Percentiles rank a stretch among this genome's conserved stretches.
phyloP scores from a whole-genome alignment of 2,888 invertebrate species.

The Drosophila mayaguana region DNA sequence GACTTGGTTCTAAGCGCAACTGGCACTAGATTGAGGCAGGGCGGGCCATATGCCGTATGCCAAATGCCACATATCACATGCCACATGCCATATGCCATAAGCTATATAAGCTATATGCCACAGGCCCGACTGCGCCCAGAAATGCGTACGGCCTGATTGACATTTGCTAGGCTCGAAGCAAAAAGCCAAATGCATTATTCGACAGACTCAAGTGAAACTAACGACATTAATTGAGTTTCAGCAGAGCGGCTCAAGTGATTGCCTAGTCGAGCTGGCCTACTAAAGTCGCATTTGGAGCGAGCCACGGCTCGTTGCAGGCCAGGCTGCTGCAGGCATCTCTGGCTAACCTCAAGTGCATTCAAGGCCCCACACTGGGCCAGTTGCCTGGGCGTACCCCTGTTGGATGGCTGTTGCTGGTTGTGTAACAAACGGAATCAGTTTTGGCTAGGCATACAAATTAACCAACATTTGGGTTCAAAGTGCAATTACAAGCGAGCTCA shows the following conservation, averaged over 20 bases:
- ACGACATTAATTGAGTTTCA: conserved; percentile 73
- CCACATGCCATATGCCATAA: conserved; percentile 32
- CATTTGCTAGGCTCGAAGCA: conserved; percentile 57
- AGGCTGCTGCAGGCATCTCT: conserved; percentile 41
- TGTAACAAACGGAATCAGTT: conserved; percentile 62
- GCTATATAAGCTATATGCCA: conserved; percentile 8
- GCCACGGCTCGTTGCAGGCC: conserved; percentile 11
- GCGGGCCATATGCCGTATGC: conserved; percentile 43
- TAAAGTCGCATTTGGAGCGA: conserved; percentile 36
- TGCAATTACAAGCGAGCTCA: conserved; percentile 54
- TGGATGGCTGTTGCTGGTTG: conserved; percentile 31
- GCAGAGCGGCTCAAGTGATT: conserved; percentile 40
- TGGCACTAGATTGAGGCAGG: conserved; percentile 43
- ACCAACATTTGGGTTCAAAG: conserved; percentile 59
- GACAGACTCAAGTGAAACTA: conserved; percentile 55
- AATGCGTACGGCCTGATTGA: conserved; percentile 72
- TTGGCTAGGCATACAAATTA: conserved; percentile 52
- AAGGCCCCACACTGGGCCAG: conserved; percentile 40
- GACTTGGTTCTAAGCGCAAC: conserved; percentile 45
- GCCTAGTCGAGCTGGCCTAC: conserved; percentile 36
- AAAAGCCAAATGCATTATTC: conserved; percentile 36
- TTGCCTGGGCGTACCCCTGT: conserved; percentile 33
- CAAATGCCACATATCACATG: conserved; percentile 34
- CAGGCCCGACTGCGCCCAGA: conserved; percentile 63
- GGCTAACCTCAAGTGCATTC: conserved; percentile 54